A percentile compares a stretch with the other conserved stretches of the same genome.
Evolutionary conservation across 2,797 vertebrate genomes (phyloP).

Genomic region (Sebastes oblongus): DNA sequence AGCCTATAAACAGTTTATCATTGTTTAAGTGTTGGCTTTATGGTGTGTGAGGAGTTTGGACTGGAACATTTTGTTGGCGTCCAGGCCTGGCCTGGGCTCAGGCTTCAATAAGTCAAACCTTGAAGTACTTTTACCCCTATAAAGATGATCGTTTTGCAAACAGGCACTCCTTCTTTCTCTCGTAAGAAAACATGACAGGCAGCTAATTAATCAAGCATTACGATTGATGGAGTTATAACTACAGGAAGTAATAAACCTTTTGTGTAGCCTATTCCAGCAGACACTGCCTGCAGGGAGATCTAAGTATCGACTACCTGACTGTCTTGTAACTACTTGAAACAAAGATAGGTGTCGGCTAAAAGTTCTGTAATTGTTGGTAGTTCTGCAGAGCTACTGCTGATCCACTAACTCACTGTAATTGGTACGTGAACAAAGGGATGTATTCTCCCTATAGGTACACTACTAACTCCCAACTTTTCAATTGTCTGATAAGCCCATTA

Average conservation of each 20-base stretch:
- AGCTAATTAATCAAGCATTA: neutral
- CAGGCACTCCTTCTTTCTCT: neutral
- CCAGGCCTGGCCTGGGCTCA: neutral
- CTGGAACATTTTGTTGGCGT: neutral
- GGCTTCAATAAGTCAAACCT: neutral
- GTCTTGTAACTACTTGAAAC: conserved; percentile 15
- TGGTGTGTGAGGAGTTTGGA: neutral
- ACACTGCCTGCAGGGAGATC: neutral
- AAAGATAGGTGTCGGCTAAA: conserved; percentile 15
- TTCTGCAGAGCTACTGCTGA: conserved; percentile 10
- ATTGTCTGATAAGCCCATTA: conserved; percentile 64
- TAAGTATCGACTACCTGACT: conserved; percentile 6
- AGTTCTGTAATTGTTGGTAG: conserved; percentile 6
- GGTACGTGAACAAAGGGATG: conserved; percentile 54
- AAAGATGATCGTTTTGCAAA: neutral
- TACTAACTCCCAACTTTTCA: conserved; percentile 31
- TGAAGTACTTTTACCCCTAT: neutral
- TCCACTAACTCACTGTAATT: conserved; percentile 60
- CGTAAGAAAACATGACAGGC: neutral
- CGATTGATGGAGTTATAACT: neutral
- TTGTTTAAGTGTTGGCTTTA: neutral
- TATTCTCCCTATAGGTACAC: conserved; percentile 36
- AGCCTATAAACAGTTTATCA: neutral
- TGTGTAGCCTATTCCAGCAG: neutral
- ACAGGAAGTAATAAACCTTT: neutral